Percentiles rank a stretch among this genome's conserved stretches.
Conservation (phyloP, 2,888 invertebrate genomes). For the Exephanes ischioxanthus region DNA sequence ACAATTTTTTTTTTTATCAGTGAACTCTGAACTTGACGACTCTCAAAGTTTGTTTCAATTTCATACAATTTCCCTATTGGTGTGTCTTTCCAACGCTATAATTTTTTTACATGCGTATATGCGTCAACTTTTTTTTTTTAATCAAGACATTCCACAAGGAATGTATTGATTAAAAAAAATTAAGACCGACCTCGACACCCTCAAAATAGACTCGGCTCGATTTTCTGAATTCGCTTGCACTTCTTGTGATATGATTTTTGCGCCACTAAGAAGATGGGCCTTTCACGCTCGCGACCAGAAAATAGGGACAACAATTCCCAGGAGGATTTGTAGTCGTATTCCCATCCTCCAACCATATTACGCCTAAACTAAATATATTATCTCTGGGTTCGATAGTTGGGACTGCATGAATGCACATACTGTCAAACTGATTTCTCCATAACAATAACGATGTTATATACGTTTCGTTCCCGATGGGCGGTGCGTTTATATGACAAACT, state of each 20-base stretch:
- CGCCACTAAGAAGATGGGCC: background rate
- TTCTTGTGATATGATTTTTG: background rate
- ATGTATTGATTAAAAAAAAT: background rate
- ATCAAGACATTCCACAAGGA: too few relatives aligned
- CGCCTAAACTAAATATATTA: conserved; percentile 18
- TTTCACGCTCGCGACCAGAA: background rate
- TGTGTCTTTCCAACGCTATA: background rate
- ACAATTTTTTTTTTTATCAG: too few relatives aligned
- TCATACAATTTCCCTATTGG: background rate
- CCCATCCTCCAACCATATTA: conserved; percentile 28
- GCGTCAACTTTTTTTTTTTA: too few relatives aligned
- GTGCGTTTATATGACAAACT: conserved; percentile 35
- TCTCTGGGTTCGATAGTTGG: conserved; percentile 6
- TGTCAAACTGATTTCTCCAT: conserved; percentile 30
- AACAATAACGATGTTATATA: background rate
- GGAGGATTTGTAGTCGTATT: background rate
- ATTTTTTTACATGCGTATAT: too few relatives aligned
- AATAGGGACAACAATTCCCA: conserved; percentile 9
- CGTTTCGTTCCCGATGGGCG: background rate
- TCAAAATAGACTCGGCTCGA: background rate
- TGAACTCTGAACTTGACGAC: too few relatives aligned
- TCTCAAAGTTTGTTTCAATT: too few relatives aligned
- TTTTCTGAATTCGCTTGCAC: background rate
- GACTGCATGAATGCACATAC: conserved; percentile 29
- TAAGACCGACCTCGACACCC: background rate